Evolutionary conservation across 2,797 vertebrate genomes (phyloP).

Genomic region (Rhinatrema bivittatum): DNA sequence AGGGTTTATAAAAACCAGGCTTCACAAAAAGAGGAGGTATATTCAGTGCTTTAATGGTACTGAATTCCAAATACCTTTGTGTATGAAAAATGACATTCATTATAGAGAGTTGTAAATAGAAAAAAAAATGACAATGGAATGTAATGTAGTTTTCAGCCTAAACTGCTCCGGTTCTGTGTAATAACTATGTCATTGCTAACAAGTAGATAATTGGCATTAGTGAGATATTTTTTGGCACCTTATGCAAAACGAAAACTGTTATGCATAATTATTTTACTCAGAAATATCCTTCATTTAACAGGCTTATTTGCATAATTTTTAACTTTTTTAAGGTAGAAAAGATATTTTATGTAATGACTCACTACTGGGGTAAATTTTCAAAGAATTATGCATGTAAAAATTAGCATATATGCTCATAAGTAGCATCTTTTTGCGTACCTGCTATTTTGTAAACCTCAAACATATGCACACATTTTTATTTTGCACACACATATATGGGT

Average conservation of each 20-base stretch:
- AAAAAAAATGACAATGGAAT: conserved; percentile 43
- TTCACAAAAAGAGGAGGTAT: conserved; percentile 29
- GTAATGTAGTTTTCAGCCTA: conserved; percentile 45
- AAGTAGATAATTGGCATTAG: conserved; percentile 62
- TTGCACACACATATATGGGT: no score
- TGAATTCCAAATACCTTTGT: conserved; percentile 62
- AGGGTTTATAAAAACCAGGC: conserved; percentile 11
- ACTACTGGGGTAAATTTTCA: no score
- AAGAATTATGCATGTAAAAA: no score
- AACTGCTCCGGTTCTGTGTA: conserved; percentile 43
- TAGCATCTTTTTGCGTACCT: no score
- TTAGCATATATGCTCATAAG: no score
- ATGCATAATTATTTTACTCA: conserved; percentile 60
- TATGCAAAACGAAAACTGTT: conserved; percentile 52
- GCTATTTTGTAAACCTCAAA: no score
- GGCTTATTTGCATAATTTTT: conserved; percentile 55
- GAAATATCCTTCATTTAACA: conserved; percentile 60
- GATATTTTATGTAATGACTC: conserved; percentile 18
- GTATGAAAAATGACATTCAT: conserved; percentile 63
- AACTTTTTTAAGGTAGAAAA: conserved; percentile 30
- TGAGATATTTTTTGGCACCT: conserved; percentile 64
- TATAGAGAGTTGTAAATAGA: conserved; percentile 56
- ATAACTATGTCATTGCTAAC: conserved; percentile 61
- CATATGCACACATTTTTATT: no score
- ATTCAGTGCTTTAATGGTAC: conserved; percentile 42